A percentile compares a stretch with the other conserved stretches of the same genome.
phyloP scores from a whole-genome alignment of 2,113 vertebrate species.

The Tympanuchus pallidicinctus region DNA sequence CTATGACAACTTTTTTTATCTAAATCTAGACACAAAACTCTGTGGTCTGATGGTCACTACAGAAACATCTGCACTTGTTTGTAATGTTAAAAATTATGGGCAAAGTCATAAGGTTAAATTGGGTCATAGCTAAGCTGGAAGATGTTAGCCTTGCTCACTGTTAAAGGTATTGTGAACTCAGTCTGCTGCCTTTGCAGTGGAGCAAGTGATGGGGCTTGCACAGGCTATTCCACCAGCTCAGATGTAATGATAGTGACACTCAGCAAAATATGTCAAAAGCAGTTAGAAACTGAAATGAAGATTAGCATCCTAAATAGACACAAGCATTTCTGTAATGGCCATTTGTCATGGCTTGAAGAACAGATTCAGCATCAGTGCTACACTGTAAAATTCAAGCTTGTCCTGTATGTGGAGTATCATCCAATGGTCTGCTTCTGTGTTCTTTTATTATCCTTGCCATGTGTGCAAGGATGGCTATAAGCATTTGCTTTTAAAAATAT shows the following conservation, averaged over 20 bases:
- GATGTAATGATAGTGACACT: constrained; percentile 21
- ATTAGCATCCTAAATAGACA: constrained; percentile 27
- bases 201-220: not conserved
- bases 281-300: constrained; percentile 30
- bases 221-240: not conserved
- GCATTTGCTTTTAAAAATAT: not conserved
- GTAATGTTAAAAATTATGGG: not conserved
- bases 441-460: not conserved
- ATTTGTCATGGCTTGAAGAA: not conserved
- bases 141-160: not conserved
- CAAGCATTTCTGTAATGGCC: not conserved
- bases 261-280: constrained; percentile 20
- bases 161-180: not conserved
- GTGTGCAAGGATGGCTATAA: not conserved
- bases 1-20: not conserved
- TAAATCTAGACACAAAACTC: not conserved
- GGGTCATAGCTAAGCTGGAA: constrained; percentile 22
- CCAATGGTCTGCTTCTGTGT: not conserved
- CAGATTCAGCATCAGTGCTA: not conserved
- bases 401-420: not conserved
- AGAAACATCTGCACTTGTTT: not conserved
- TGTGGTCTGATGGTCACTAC: not conserved
- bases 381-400: not conserved
- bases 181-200: not conserved
- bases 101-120: constrained; percentile 25